These are phyloP conservation scores for Acrobasis repandana DNA, from an alignment of 2,888 invertebrate genomes.

Conservation along the genomic window DNA sequence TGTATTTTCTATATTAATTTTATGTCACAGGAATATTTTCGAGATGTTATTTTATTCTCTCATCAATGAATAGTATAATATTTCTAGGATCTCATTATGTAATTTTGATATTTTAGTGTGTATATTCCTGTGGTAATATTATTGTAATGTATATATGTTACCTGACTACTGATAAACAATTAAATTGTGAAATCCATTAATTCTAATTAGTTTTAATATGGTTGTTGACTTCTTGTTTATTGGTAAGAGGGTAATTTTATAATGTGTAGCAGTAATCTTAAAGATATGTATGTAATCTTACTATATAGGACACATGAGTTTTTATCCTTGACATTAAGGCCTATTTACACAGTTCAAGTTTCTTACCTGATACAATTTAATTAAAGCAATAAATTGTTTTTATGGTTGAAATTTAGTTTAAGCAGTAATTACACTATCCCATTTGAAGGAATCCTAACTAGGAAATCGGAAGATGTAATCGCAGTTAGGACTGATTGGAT, in stretches of 20 bases:
- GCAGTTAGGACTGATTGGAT: too few species aligned
- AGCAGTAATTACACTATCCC: too few species aligned
- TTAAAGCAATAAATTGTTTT: too few species aligned
- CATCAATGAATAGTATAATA: constrained; percentile 7
- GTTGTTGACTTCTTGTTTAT: constrained; percentile 51
- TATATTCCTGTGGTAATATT: constrained; percentile 30
- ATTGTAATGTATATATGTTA: constrained; percentile 38
- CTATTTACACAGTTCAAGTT: constrained; percentile 3
- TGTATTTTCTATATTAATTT: neutral
- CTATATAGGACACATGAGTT: constrained; percentile 4
- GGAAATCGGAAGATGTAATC: too few species aligned
- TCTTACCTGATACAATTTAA: too few species aligned
- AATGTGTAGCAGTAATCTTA: constrained; percentile 28
- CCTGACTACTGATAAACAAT: constrained; percentile 53
- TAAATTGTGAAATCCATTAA: constrained; percentile 42
- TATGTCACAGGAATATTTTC: constrained; percentile 14
- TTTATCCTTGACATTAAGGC: constrained; percentile 35
- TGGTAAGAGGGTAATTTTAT: constrained; percentile 47
- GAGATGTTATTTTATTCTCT: neutral
- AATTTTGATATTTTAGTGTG: constrained; percentile 32
- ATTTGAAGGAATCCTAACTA: too few species aligned
- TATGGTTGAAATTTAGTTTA: too few species aligned
- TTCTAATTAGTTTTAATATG: constrained; percentile 42
- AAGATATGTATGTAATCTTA: constrained; percentile 18
- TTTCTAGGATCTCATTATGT: constrained; percentile 19